Evolutionary conservation across 64 coral and sea anemone genomes (phyloP).

Genomic region (Hydrozoanthus tunicans): DNA sequence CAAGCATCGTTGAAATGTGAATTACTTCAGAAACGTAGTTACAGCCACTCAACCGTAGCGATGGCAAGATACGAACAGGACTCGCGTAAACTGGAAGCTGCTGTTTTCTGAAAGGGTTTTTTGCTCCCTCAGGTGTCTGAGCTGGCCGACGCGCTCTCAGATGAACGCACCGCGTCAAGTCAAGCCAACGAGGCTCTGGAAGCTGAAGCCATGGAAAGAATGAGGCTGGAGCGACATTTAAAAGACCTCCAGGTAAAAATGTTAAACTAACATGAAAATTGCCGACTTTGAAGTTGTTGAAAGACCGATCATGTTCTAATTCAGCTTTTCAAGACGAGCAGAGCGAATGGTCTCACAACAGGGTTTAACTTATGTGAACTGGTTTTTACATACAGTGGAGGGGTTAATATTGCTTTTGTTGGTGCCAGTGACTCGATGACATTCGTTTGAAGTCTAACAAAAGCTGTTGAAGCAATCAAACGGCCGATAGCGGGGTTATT

Average conservation of each 20-base stretch:
- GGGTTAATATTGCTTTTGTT: background rate
- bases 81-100: background rate
- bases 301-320: too few relatives aligned
- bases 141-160: conserved; percentile 72
- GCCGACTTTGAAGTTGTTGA: too few relatives aligned
- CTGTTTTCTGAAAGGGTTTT: background rate
- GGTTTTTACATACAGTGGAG: too few relatives aligned
- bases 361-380: too few relatives aligned
- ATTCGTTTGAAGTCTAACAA: background rate
- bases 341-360: too few relatives aligned
- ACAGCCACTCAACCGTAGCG: background rate
- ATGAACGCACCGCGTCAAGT: conserved; percentile 82
- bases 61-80: background rate
- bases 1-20: background rate
- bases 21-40: background rate
- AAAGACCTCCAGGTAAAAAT: conserved; percentile 83
- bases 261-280: too few relatives aligned
- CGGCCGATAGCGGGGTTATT: background rate
- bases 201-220: conserved; percentile 90
- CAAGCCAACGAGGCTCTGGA: conserved; percentile 80
- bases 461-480: background rate
- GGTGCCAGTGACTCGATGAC: background rate
- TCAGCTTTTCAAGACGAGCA: too few relatives aligned
- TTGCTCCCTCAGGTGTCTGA: conserved; percentile 71
- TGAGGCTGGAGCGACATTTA: conserved; percentile 83